A percentile compares a stretch with the other conserved stretches of the same genome.
These are phyloP conservation scores for Xenopus laevis DNA, from an alignment of 2,113 vertebrate genomes.

Conservation along the genomic window DNA sequence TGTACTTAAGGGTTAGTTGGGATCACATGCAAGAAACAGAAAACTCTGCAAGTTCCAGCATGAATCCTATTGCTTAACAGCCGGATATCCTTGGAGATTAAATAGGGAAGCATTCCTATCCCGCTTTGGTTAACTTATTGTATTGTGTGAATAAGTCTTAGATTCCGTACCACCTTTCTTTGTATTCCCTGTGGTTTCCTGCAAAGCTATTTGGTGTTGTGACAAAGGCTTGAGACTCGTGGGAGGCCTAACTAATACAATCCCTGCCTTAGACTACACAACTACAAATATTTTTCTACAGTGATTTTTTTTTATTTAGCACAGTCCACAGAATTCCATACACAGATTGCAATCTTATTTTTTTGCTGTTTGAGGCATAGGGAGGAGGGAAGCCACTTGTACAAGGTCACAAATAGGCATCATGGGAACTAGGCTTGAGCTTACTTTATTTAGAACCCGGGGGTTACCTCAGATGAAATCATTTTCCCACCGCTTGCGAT, in stretches of 20 bases:
- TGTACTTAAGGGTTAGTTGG: neutral
- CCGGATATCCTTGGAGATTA: conserved; percentile 22
- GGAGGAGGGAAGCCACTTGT: no score
- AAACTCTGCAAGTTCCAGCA: conserved; percentile 14
- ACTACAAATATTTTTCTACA: no score
- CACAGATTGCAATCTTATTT: no score
- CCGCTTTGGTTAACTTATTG: conserved; percentile 34
- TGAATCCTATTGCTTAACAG: conserved; percentile 28
- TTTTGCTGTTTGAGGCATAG: no score
- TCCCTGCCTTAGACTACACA: neutral
- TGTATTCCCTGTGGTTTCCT: conserved; percentile 25
- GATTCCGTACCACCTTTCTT: conserved; percentile 21
- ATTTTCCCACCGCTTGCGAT: no score
- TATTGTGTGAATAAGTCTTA: conserved; percentile 26
- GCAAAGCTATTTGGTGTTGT: conserved; percentile 12
- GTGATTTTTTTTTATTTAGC: no score
- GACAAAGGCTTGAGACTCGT: neutral
- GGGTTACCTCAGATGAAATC: no score
- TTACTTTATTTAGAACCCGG: no score
- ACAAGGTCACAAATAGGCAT: no score
- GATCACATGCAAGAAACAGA: conserved; percentile 21
- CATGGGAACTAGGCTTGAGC: no score
- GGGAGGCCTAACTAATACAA: conserved; percentile 5
- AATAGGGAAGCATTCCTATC: conserved; percentile 12
- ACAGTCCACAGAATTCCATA: no score